A percentile compares a stretch with the other conserved stretches of the same genome.
Conservation (phyloP, 2,797 vertebrate species). For the Meda fulgida region DNA sequence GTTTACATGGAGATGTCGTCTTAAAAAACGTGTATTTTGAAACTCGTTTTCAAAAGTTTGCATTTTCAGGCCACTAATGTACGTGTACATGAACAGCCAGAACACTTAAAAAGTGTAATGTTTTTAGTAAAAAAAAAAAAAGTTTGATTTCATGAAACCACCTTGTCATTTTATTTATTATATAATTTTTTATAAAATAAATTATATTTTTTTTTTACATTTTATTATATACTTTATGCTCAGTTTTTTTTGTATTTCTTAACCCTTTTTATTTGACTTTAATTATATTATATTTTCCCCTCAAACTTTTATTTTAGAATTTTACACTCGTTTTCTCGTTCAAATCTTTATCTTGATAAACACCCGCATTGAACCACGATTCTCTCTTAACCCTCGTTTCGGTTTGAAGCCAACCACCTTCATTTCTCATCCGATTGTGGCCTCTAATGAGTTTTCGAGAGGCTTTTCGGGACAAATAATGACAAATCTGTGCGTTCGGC, state of each 20-base stretch:
- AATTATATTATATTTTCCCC: background rate
- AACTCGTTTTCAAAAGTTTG: no score
- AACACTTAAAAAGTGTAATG: no score
- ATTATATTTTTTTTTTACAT: background rate
- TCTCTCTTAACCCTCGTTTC: constrained; percentile 23
- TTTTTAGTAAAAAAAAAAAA: no score
- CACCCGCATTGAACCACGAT: constrained; percentile 53
- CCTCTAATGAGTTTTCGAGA: constrained; percentile 74
- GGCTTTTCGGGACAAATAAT: constrained; percentile 72
- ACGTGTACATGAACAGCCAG: no score
- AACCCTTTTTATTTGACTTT: background rate
- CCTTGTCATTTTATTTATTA: background rate
- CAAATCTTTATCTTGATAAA: constrained; percentile 73
- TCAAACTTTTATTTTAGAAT: no score
- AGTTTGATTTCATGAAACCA: background rate
- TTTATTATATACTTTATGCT: no score
- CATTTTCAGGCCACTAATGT: no score
- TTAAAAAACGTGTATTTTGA: no score
- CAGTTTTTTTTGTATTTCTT: background rate
- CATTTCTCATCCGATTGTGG: constrained; percentile 64
- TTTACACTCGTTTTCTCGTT: no score
- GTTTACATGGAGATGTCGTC: no score
- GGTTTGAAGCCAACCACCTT: background rate
- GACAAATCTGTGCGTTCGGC: constrained; percentile 65
- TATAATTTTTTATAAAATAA: no score